Evolutionary conservation across 2,113 vertebrate species (phyloP), one percentile per base, ranked within the genome.

Genomic region (Tachysurus vachellii): DNA sequence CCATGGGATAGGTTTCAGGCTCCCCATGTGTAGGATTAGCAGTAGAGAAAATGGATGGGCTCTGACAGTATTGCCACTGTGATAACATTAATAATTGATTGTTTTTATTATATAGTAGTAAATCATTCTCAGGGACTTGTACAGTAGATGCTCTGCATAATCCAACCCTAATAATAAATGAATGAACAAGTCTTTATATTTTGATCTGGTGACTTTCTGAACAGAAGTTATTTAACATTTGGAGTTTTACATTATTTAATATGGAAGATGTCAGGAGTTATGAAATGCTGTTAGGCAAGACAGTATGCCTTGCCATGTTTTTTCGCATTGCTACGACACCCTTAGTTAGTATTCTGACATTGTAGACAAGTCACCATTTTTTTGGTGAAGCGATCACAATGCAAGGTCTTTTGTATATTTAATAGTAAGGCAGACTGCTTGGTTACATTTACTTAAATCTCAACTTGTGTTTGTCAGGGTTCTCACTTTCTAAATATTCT

Each of bases 331-430:
- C 47, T 50, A 50, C 5, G 47, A 50, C 47, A 50, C 26, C 42
- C 31, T 82, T 2, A 19, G 21, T 26, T 70, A 61, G 5, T 66
- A 61, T 70, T n/a, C 26, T 23, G 31, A 73, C 26, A 42, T 36
- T 36, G 36, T 36, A 36, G 83, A 54, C 70, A 42, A 76, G 56
- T 16, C 54, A 61, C 19, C 53, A n/a, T 26, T 81, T 80, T 79
- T 6, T 73, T 11, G 70, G 47, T 59, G 17, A 61, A 16, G 28
- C 12, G 47, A 59, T 84, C 28, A 50, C 50, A 77, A 53, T 16
- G 61, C 59, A 59, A 70, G 53, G 31, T 79, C 70, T 75, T 79
- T 59, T 88, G n/a, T 88, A 84, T 84, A 23, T 71, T 84, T 88
- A 36, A 80, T 50, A 44, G 36, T 86, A 42, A 68, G 77, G 44